Percentiles rank a stretch among this genome's conserved stretches.
Evolutionary conservation across 53 echinoderm and acorn worm species (phyloP).

Genomic region (Hippasteria phrygiana): DNA sequence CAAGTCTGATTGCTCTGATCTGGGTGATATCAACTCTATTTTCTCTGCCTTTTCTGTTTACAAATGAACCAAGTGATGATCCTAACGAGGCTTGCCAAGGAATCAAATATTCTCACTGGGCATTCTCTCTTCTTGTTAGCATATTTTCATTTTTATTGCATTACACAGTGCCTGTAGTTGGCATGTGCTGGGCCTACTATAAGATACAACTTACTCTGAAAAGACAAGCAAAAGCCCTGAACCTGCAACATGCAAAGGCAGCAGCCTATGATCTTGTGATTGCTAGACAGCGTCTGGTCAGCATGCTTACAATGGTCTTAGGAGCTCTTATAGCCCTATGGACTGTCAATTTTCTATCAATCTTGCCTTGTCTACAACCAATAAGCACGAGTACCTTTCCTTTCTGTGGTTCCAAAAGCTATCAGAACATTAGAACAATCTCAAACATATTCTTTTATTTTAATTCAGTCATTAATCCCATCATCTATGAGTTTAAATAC

Average conservation of each 20-base stretch:
- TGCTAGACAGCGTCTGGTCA: conserved; percentile 23
- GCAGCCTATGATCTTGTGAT: conserved; percentile 24
- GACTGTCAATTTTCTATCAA: background rate
- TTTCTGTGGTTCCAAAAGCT: background rate
- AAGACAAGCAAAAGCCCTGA: conserved; percentile 15
- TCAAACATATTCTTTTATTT: conserved; percentile 2
- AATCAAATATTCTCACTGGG: background rate
- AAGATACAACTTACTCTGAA: conserved; percentile 26
- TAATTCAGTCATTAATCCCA: conserved; percentile 43
- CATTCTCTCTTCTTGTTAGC: background rate
- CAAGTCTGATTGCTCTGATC: conserved; percentile 13
- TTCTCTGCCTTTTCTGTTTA: background rate
- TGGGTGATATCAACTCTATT: conserved; percentile 6
- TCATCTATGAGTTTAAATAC: conserved; percentile 53
- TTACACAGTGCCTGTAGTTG: background rate
- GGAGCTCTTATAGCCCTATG: background rate
- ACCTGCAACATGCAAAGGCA: conserved; percentile 5
- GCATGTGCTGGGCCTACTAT: conserved; percentile 21
- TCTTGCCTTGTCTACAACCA: background rate
- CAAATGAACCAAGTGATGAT: background rate
- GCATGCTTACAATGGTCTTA: conserved; percentile 10
- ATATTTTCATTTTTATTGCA: background rate
- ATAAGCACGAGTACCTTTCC: no score
- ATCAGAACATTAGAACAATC: background rate
- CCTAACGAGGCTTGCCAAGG: background rate